Conservation (phyloP, 2,888 invertebrate genomes). For the Marasmarcha lunaedactyla region DNA sequence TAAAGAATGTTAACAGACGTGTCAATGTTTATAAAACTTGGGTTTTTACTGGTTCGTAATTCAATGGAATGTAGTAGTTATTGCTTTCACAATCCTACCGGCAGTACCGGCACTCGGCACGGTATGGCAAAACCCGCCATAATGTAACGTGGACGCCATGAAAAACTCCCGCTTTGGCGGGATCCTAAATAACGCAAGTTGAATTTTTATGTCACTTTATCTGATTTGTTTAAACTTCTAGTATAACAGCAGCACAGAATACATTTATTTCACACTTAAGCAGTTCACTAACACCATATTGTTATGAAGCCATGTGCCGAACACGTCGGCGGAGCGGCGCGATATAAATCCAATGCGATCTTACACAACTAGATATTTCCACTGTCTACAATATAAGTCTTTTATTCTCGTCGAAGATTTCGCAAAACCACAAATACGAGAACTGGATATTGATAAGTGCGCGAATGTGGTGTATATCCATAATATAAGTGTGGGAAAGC, state of each 20-base stretch:
- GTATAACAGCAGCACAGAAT: slow-evolving; percentile 22
- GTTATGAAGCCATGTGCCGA: slow-evolving; percentile 62
- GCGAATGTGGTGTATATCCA: slow-evolving; percentile 65
- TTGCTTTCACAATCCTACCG: not conserved
- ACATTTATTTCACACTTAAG: slow-evolving; percentile 33
- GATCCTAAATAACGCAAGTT: slow-evolving; percentile 5
- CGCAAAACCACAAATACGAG: slow-evolving; percentile 63
- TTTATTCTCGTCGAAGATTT: slow-evolving; percentile 63
- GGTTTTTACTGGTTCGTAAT: too few species aligned
- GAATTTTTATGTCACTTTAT: too few species aligned
- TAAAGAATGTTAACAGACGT: too few species aligned
- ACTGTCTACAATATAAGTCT: slow-evolving; percentile 65
- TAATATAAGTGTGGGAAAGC: slow-evolving; percentile 57
- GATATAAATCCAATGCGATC: slow-evolving; percentile 64
- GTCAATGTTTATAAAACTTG: not conserved
- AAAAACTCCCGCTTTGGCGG: slow-evolving; percentile 32
- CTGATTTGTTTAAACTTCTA: slow-evolving; percentile 16
- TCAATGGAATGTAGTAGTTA: not conserved
- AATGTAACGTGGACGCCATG: slow-evolving; percentile 60
- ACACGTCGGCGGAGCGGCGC: slow-evolving; percentile 61
- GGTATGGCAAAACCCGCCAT: slow-evolving; percentile 32
- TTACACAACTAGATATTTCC: slow-evolving; percentile 43
- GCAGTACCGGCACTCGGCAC: not conserved
- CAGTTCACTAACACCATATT: slow-evolving; percentile 54
- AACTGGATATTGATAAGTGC: slow-evolving; percentile 60